Percentiles rank a stretch among this genome's conserved stretches.
Conservation (phyloP, 2,797 vertebrate genomes). For the Ispidina picta region DNA sequence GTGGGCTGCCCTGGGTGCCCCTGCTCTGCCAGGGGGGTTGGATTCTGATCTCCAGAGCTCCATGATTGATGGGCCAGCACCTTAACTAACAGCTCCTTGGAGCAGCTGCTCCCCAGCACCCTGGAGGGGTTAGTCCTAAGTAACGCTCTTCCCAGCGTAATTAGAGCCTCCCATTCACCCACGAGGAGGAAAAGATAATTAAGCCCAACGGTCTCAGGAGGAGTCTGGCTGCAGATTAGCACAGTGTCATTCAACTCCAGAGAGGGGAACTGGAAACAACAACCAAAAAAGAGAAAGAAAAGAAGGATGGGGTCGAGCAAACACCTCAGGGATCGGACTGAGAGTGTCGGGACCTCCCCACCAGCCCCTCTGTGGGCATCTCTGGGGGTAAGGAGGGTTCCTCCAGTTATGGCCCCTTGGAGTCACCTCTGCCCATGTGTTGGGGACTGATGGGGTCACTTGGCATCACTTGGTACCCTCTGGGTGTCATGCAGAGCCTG, state of each 20-base stretch:
- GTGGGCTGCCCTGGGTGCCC: too few relatives aligned
- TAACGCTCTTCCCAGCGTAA: constrained; percentile 29
- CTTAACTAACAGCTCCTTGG: background rate
- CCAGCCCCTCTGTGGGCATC: background rate
- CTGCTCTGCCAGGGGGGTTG: too few relatives aligned
- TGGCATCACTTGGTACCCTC: rapidly evolving
- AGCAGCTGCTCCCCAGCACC: background rate
- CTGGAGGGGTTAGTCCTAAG: constrained; percentile 45
- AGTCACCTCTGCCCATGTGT: background rate
- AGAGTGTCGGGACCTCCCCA: rapidly evolving
- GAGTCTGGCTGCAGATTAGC: background rate
- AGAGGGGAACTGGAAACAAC: background rate
- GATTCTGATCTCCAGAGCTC: too few relatives aligned
- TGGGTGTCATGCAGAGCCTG: rapidly evolving
- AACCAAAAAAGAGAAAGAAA: too few relatives aligned
- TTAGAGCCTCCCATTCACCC: constrained; percentile 15
- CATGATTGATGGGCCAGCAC: background rate
- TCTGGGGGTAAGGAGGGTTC: background rate
- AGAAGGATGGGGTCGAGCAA: background rate
- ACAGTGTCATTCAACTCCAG: background rate
- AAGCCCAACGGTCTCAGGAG: constrained; percentile 36
- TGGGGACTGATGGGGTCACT: background rate
- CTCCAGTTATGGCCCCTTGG: background rate
- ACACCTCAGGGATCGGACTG: background rate
- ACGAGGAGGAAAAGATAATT: constrained; percentile 49